phyloP scores from a whole-genome alignment of 64 coral and sea anemone genomes.

The Actinia equina region DNA sequence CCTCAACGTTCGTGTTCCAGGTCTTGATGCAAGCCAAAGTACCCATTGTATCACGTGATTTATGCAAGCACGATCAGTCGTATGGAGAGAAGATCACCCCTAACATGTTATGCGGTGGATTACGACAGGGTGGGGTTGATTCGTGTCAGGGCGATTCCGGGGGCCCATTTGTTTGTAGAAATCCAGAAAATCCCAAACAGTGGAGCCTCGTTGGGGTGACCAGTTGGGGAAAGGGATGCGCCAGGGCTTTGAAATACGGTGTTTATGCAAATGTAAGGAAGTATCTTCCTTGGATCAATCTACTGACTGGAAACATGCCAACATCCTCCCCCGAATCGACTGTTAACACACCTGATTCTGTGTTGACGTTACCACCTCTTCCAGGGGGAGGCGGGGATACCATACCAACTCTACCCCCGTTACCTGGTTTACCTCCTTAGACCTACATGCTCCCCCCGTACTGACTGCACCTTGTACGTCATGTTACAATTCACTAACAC shows the following conservation, averaged over 20 bases:
- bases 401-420: background rate
- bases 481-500: no score
- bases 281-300: constrained; percentile 65
- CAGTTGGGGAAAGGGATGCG: constrained; percentile 74
- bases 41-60: constrained; percentile 31
- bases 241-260: constrained; percentile 67
- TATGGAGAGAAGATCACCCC: constrained; percentile 54
- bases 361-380: background rate
- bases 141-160: constrained; percentile 71
- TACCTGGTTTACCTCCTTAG: constrained; percentile 3
- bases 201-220: constrained; percentile 63
- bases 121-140: constrained; percentile 69
- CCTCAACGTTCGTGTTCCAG: background rate
- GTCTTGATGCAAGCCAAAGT: constrained; percentile 73
- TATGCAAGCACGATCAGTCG: constrained; percentile 54
- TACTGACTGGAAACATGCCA: constrained; percentile 44
- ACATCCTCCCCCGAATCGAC: constrained; percentile 15
- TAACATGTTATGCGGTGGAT: constrained; percentile 66
- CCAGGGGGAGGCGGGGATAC: background rate
- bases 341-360: background rate
- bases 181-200: constrained; percentile 55
- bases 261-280: constrained; percentile 61
- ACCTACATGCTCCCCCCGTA: background rate
- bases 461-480: background rate
- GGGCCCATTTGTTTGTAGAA: constrained; percentile 69